Evolutionary conservation across 1,140 invertebrate genomes (phyloP), one percentile per base, ranked within the genome.

Genomic region (Drosophila nigrodunni): DNA sequence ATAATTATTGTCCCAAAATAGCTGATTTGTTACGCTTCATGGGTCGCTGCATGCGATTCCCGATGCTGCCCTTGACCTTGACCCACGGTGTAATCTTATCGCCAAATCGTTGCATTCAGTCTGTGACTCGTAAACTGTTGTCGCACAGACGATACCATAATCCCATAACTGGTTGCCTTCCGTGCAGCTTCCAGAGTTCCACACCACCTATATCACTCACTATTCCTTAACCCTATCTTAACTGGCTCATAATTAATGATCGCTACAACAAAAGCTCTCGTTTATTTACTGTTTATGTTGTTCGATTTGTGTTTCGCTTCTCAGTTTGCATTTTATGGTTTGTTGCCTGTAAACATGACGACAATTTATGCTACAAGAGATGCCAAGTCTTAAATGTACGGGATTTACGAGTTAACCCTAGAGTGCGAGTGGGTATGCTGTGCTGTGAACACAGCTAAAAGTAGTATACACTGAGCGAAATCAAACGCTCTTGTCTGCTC

Each of bases 241-340:
- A 85, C 77, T 67, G 74, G 70, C 59, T 59, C 72, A 76, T 88
- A 89, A 88, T 88, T 88, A 88, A 88, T 88, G 85, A 64, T 54
- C 71, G 62, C 18, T 11, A 69, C 82, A 82, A 78, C 74, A 78
- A 86, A 86, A 72, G 82, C 80, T 77, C 73, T 74, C 83, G 77
- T 88, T 87, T 88, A 78, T 89, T 88, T 88, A 83, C 66, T 88
- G 76, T 83, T 88, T 80, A 80, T 88, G 75, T 50, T 88, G 75
- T 50, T 65, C 64, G 61, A 43, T 73, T 55, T 77, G 65, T 68
- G 37, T 30, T 47, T 72, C 13, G 15, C 30, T 35, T 13, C 15
- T 34, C 35, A 3, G 30, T 13, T n/a, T 37, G 10, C 25, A 34
- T 52, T 25, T 52, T 35, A n/a, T 52, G 10, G 1, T 39, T 35